Evolutionary conservation across 2,113 vertebrate genomes (phyloP), one percentile per base, ranked within the genome.

Genomic region (Cebidichthys violaceus): DNA sequence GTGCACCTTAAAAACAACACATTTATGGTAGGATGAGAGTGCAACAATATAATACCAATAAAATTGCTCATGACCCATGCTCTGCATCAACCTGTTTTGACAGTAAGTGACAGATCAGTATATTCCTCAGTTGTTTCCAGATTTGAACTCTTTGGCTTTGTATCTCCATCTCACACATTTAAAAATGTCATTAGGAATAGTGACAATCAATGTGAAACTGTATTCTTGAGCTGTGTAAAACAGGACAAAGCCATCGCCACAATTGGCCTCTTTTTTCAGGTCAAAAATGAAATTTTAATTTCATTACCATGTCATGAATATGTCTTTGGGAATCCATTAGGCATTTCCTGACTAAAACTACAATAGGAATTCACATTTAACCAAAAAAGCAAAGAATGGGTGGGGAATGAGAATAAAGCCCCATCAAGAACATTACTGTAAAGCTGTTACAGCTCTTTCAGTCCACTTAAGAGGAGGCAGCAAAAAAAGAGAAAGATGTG

Each of bases 221-320:
- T 52, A 70, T 73, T 87, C 65, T 81, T 20, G 59, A 85, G 50
- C 70, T 75, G 83, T 69, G 59, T 60, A 78, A 90, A 85, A 87
- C 55, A 77, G 86, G 85, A 92, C 85, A 91, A 92, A 91, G 89
- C 84, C 83, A 14, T 61, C 83, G 87, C 77, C 78, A 80, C 79
- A 82, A 84, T 65, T 52, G 9, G 41, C 73, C 76, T 79, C 74
- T 81, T 86, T 88, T 89, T 89, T 83, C 76, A 88, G 86, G 84
- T 90, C 68, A 89, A 76, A 90, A 87, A 84, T 62, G 66, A 82
- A 83, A 90, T 87, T 78, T 88, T 90, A 92, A 93, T 91, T 86
- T 93, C 88, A 92, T 91, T 91, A 91, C 85, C 92, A 90, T 90
- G 79, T 90, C 88, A 90, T 92, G 88, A 93, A 92, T 90, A 90